These are phyloP conservation scores for Synchiropus splendidus DNA, from an alignment of 2,113 vertebrate genomes.

Conservation along the genomic window DNA sequence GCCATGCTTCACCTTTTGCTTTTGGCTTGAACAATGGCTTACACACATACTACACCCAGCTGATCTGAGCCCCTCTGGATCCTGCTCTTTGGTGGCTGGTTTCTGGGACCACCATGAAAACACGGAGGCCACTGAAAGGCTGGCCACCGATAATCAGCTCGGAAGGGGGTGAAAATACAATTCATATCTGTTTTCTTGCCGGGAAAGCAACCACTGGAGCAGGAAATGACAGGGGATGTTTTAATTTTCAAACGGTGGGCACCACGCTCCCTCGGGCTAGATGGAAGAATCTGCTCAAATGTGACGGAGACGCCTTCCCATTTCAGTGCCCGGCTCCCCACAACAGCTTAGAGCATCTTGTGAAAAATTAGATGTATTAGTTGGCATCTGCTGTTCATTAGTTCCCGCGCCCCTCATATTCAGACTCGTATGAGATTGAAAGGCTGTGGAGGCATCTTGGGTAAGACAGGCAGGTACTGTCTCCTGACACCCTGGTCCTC, in stretches of 20 bases:
- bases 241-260: constrained; percentile 82
- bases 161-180: constrained; percentile 79
- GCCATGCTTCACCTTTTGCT: constrained; percentile 96
- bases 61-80: constrained; percentile 75
- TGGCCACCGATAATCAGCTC: constrained; percentile 76
- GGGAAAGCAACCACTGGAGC: constrained; percentile 74
- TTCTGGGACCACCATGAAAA: constrained; percentile 92
- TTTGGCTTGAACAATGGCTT: constrained; percentile 82
- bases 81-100: constrained; percentile 74
- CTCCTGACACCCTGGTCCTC: constrained; percentile 69
- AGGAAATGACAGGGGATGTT: constrained; percentile 85
- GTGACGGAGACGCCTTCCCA: constrained; percentile 51
- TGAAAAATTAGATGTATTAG: constrained; percentile 19
- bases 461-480: constrained; percentile 46
- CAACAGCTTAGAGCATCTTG: constrained; percentile 12
- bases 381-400: too few relatives aligned
- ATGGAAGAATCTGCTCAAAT: constrained; percentile 61
- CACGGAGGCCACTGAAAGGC: constrained; percentile 74
- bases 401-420: too few relatives aligned
- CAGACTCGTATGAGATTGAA: too few relatives aligned
- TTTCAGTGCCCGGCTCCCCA: constrained; percentile 21
- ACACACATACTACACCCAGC: constrained; percentile 80
- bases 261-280: constrained; percentile 62
- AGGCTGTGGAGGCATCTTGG: constrained; percentile 7
- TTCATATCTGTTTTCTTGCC: constrained; percentile 72